Evolutionary conservation across 2,888 invertebrate species (phyloP).

Genomic region (Molanna angustata): DNA sequence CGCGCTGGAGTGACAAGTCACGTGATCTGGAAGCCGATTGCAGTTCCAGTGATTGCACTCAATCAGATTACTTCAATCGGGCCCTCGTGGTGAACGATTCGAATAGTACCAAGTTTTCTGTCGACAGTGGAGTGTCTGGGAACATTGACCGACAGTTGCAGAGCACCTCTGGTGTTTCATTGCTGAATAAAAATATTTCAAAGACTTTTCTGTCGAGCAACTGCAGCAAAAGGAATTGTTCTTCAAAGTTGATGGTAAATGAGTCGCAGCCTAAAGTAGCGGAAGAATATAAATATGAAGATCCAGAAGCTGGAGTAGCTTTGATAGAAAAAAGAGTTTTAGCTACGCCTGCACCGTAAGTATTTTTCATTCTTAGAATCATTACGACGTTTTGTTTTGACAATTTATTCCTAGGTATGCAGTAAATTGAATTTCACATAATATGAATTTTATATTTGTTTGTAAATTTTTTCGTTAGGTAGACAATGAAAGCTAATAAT

Average conservation of each 20-base stretch:
- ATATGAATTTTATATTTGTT: too few species aligned
- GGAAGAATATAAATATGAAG: slow-evolving; percentile 74
- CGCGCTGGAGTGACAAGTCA: slow-evolving; percentile 21
- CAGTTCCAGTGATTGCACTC: slow-evolving; percentile 20
- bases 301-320: slow-evolving; percentile 66
- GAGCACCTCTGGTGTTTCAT: not conserved
- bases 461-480: too few species aligned
- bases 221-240: not conserved
- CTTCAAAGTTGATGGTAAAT: slow-evolving; percentile 17
- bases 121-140: not conserved
- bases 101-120: not conserved
- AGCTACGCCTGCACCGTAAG: slow-evolving; percentile 50
- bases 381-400: too few species aligned
- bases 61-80: slow-evolving; percentile 15
- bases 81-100: slow-evolving; percentile 2
- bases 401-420: too few species aligned
- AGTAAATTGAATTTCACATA: too few species aligned
- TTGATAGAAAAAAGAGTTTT: slow-evolving; percentile 64
- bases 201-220: not conserved
- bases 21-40: slow-evolving; percentile 16
- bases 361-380: too few species aligned
- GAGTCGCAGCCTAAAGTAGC: slow-evolving; percentile 57
- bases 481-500: too few species aligned
- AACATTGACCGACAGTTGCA: not conserved
- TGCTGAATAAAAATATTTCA: too few species aligned